Evolutionary conservation across 2,888 invertebrate genomes (phyloP), one percentile per base, ranked within the genome.

Genomic region (Macroteleia sp.): DNA sequence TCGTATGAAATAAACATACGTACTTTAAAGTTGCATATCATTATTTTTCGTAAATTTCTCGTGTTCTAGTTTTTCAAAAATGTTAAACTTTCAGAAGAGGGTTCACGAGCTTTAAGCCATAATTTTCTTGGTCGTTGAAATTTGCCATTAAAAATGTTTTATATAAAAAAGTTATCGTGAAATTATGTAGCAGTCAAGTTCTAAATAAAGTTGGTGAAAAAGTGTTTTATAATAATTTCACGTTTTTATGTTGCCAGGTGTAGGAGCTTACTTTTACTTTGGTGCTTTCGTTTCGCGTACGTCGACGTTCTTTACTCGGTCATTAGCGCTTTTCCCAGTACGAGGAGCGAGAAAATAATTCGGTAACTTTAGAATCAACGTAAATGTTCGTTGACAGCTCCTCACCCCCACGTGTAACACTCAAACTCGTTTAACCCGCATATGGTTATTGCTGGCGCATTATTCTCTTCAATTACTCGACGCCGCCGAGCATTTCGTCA

Each of bases 241-340:
- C n/a, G 46, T 46, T 67, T 67, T 67, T 46, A 56, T 20, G 56
- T 57, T 16, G 44, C 56, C 67, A 57, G 67, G 56, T 67, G 67
- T 39, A 19, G 25, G 25, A 66, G 42, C 54, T 66, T 64, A 42
- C 41, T 64, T 66, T 52, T 17, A 50, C 48, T 61, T 44, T 12
- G 54, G 54, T 9, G 41, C 28, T 30, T 17, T 14, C 25, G 39
- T 36, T 25, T n/a, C n/a, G n/a, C n/a, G n/a, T n/a, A 25, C 54
- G 50, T 17, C 41, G 39, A 16, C 28, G 59, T 46, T 34, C 61
- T 62, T 62, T 39, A 39, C 62, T 62, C 62, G 50, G 62, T 41
- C 39, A 62, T 62, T 62, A 62, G 50, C 50, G 62, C 48, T 62
- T 62, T 62, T 50, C 48, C 57, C 39, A 34, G 32, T 34, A 59